These are phyloP conservation scores for Ispidina picta DNA, from an alignment of 2,797 vertebrate species.

Conservation along the genomic window DNA sequence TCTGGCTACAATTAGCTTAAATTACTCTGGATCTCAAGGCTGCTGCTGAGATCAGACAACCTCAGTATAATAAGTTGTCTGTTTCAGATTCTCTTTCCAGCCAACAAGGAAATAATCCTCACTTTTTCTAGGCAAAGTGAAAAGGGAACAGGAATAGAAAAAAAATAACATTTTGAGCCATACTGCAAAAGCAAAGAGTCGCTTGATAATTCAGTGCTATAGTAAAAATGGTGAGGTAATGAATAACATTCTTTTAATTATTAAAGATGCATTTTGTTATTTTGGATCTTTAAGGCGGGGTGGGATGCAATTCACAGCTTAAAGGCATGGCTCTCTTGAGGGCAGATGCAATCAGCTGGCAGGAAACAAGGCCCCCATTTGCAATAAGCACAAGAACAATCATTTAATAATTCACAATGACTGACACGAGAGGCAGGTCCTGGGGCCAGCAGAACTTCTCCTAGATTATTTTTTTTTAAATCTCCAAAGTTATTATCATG, in stretches of 20 bases:
- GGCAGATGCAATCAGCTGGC: constrained; percentile 66
- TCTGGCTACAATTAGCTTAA: constrained; percentile 2
- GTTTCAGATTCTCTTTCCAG: constrained; percentile 9
- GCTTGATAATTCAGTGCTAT: constrained; percentile 41
- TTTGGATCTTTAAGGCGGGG: constrained; percentile 52
- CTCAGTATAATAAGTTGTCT: constrained; percentile 24
- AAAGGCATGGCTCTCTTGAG: constrained; percentile 70
- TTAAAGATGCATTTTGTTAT: constrained; percentile 78
- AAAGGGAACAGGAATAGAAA: background rate
- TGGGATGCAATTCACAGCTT: constrained; percentile 50
- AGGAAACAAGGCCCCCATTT: constrained; percentile 74
- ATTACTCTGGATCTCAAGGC: constrained; percentile 12
- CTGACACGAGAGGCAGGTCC: constrained; percentile 45
- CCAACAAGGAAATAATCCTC: background rate
- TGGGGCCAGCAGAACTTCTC: constrained; percentile 43
- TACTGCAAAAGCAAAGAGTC: background rate
- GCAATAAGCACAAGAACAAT: constrained; percentile 69
- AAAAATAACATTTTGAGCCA: constrained; percentile 39
- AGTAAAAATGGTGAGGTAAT: constrained; percentile 61
- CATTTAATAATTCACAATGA: constrained; percentile 76
- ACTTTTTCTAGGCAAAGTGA: constrained; percentile 15
- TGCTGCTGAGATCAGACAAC: constrained; percentile 4
- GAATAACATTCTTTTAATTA: constrained; percentile 74
- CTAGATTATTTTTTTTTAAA: background rate
- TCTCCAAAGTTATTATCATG: constrained; percentile 27